Evolutionary conservation across 2,888 invertebrate genomes (phyloP).

Genomic region (Lathronympha strigana): DNA sequence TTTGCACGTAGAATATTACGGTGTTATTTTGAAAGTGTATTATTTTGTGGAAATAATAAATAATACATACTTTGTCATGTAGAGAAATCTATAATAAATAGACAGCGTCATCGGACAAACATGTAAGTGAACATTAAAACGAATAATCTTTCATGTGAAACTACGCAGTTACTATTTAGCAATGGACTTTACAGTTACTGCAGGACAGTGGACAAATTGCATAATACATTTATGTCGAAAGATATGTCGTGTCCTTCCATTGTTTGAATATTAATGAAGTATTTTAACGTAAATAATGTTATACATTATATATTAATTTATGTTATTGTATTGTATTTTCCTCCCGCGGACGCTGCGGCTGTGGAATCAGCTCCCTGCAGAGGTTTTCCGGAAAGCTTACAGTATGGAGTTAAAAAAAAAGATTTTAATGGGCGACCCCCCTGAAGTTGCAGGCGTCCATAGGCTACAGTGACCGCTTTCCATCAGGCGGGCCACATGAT

Average conservation of each 20-base stretch:
- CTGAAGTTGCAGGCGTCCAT: no score
- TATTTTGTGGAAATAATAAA: conserved; percentile 4
- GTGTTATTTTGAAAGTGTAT: background rate
- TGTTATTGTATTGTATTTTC: no score
- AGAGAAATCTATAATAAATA: background rate
- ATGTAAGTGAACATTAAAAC: conserved; percentile 1
- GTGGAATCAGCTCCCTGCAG: no score
- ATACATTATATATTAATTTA: no score
- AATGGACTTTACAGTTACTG: background rate
- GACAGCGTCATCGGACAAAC: background rate
- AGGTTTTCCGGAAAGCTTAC: no score
- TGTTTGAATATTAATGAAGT: background rate
- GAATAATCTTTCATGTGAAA: background rate
- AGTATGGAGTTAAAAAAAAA: no score
- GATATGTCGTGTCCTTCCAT: background rate
- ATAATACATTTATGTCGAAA: conserved; percentile 5
- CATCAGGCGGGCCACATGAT: no score
- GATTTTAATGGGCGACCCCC: no score
- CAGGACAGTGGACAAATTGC: conserved; percentile 11
- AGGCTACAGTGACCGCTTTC: no score
- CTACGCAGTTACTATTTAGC: conserved; percentile 15
- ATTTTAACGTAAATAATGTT: background rate
- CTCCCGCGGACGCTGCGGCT: no score
- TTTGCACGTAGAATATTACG: background rate
- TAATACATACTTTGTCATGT: background rate